Percentiles rank a stretch among this genome's conserved stretches.
Evolutionary conservation across 2,113 vertebrate genomes (phyloP).

Genomic region (Ivindomyrus marchei): DNA sequence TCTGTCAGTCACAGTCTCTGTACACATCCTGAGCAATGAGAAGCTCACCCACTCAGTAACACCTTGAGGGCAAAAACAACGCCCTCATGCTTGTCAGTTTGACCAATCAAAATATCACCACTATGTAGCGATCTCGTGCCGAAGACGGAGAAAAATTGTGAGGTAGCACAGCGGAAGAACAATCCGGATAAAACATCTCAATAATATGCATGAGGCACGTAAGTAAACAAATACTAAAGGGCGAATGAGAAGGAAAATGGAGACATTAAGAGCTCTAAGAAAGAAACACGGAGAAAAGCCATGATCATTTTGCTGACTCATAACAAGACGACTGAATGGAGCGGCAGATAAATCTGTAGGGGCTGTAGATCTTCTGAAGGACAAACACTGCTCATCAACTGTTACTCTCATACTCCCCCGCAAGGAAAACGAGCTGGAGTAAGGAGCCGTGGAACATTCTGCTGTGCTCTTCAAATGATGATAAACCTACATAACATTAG

Average conservation of each 20-base stretch:
- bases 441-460: neutral
- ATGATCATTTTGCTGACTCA: conserved; percentile 58
- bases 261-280: neutral
- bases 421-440: neutral
- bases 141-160: neutral
- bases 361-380: conserved; percentile 37
- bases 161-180: neutral
- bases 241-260: neutral
- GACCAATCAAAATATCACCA: neutral
- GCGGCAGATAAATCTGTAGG: conserved; percentile 30
- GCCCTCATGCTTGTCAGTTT: neutral
- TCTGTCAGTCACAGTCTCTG: neutral
- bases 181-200: neutral
- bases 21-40: neutral
- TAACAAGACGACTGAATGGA: conserved; percentile 37
- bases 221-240: neutral
- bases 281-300: neutral
- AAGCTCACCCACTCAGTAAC: neutral
- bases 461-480: neutral
- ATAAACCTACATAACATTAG: neutral
- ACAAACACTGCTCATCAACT: neutral
- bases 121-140: neutral
- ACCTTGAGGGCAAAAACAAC: neutral
- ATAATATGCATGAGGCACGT: neutral
- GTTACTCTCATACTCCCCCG: neutral